Conservation (phyloP, 2,797 vertebrate genomes). For the Acipenser transmontanus region DNA sequence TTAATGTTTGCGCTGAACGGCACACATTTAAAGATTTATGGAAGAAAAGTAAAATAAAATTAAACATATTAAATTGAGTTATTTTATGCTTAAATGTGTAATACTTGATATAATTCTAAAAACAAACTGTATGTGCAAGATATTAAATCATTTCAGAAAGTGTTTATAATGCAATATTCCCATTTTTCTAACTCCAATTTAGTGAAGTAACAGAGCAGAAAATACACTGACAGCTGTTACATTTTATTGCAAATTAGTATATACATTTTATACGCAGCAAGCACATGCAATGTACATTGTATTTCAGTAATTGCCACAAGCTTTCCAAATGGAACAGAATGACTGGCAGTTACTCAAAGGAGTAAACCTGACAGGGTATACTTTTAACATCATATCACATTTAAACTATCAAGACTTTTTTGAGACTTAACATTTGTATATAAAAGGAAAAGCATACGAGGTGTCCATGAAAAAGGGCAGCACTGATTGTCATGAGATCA, state of each 20-base stretch:
- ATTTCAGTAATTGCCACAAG: slow-evolving; percentile 91
- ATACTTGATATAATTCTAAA: slow-evolving; percentile 34
- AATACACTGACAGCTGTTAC: slow-evolving; percentile 98
- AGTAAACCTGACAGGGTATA: slow-evolving; percentile 80
- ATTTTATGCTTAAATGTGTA: too few species aligned
- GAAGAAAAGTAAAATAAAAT: too few species aligned
- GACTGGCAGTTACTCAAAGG: slow-evolving; percentile 84
- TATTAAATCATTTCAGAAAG: slow-evolving; percentile 39
- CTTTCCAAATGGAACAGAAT: slow-evolving; percentile 81
- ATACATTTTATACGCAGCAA: slow-evolving; percentile 87
- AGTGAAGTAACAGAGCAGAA: slow-evolving; percentile 99
- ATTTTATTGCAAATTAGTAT: slow-evolving; percentile 98
- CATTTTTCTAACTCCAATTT: slow-evolving; percentile 90
- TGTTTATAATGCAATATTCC: slow-evolving; percentile 81
- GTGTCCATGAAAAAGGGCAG: too few species aligned
- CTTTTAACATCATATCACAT: slow-evolving; percentile 71
- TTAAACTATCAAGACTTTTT: slow-evolving; percentile 56
- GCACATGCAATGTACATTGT: slow-evolving; percentile 89
- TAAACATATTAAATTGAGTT: too few species aligned
- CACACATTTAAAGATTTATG: too few species aligned
- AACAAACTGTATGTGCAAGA: slow-evolving; percentile 88
- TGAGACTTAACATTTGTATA: too few species aligned
- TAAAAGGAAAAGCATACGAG: too few species aligned
- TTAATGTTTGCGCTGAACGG: too few species aligned
- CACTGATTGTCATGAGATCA: too few species aligned